A percentile compares a stretch with the other conserved stretches of the same genome.
phyloP scores from a whole-genome alignment of 2,888 invertebrate species.

The Amblyteles armatorius region DNA sequence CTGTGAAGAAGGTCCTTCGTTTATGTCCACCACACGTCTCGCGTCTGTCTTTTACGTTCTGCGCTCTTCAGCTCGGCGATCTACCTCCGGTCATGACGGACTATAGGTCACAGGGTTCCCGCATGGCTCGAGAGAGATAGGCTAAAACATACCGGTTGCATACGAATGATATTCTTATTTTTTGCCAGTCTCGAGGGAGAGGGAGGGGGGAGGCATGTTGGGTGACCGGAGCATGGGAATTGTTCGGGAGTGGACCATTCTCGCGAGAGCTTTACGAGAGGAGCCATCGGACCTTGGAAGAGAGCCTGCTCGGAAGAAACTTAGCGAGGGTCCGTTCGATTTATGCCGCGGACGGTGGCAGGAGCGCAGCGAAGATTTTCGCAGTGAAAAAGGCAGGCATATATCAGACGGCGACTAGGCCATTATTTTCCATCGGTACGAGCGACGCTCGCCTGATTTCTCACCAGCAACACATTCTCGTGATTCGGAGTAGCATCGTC shows the following conservation, averaged over 20 bases:
- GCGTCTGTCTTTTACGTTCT: slow-evolving; percentile 64
- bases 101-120: slow-evolving; percentile 39
- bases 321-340: not conserved
- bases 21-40: slow-evolving; percentile 64
- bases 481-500: not conserved
- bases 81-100: slow-evolving; percentile 55
- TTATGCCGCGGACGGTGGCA: not conserved
- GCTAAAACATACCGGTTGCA: slow-evolving; percentile 44
- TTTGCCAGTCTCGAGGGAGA: slow-evolving; percentile 28
- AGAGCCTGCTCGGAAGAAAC: not conserved
- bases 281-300: not conserved
- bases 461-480: not conserved
- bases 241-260: slow-evolving; percentile 16
- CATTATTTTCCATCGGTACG: not conserved
- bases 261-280: not conserved
- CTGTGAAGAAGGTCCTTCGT: slow-evolving; percentile 41
- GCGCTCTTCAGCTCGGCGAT: slow-evolving; percentile 8
- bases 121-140: slow-evolving; percentile 42
- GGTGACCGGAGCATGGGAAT: slow-evolving; percentile 55
- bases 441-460: not conserved
- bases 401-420: not conserved
- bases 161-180: slow-evolving; percentile 65
- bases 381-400: not conserved
- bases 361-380: not conserved
- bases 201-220: not conserved